Evolutionary conservation across 2,797 vertebrate genomes (phyloP).

Genomic region (Sebastes minor): DNA sequence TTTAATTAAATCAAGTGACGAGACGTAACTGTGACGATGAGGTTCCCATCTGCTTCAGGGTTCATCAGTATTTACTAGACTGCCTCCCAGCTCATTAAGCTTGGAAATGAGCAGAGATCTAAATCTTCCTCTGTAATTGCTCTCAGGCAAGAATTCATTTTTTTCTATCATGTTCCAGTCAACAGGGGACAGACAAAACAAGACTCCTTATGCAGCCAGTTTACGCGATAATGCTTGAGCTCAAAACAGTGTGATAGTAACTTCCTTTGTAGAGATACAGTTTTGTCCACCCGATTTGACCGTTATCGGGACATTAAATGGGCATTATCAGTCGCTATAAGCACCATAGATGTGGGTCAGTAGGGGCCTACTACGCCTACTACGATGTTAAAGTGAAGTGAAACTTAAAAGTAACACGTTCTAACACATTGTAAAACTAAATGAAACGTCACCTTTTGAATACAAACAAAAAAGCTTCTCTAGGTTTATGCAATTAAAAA

Average conservation of each 20-base stretch:
- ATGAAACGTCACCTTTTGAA: too few species aligned
- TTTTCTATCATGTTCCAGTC: constrained; percentile 26
- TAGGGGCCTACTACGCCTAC: too few species aligned
- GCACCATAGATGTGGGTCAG: too few species aligned
- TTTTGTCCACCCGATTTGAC: neutral
- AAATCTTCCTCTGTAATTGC: constrained; percentile 48
- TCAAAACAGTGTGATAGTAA: neutral
- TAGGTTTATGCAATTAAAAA: too few species aligned
- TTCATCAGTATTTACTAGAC: constrained; percentile 58
- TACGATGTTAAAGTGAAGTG: too few species aligned
- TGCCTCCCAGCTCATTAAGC: constrained; percentile 64
- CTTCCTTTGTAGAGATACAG: neutral
- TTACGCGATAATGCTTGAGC: neutral
- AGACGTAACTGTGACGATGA: constrained; percentile 25
- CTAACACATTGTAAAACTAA: rapidly evolving
- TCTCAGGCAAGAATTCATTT: constrained; percentile 33
- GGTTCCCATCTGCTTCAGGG: constrained; percentile 55
- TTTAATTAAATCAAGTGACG: constrained; percentile 22
- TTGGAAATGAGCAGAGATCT: constrained; percentile 42
- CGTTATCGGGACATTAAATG: too few species aligned
- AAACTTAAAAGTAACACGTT: too few species aligned
- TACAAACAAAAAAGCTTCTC: rapidly evolving
- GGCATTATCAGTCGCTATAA: too few species aligned
- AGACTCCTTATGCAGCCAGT: neutral
- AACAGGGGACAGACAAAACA: neutral